Evolutionary conservation across 2,113 vertebrate genomes (phyloP), one percentile per base, ranked within the genome.

Genomic region (Rhinogobius similis): DNA sequence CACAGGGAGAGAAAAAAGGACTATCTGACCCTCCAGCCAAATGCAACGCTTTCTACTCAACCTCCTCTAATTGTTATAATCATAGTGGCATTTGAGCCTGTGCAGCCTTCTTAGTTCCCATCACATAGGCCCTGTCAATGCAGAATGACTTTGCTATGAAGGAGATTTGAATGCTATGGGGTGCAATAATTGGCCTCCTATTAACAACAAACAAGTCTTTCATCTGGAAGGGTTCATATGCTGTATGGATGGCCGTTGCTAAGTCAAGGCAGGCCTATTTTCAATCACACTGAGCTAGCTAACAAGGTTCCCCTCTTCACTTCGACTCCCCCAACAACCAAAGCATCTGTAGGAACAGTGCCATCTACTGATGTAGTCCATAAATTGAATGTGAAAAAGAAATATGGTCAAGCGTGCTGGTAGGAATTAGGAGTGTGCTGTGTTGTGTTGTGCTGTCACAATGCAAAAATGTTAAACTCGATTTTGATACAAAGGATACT

Each of bases 191-290:
- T 75, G 72, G 77, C 78, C 65, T 69, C 67, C 74, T 62, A 82
- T 88, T 86, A 84, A 88, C 82, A 90, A 89, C 82, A 90, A 90
- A 86, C 86, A 84, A 69, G 65, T 82, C 82, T 87, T 89, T 87
- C 81, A 86, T 86, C 84, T 70, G 38, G 64, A 58, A 43, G 41
- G 68, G 66, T 69, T 82, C 82, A 83, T 70, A 39, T 77, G 29
- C 58, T 61, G 20, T 61, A 70, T 68, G 71, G 71, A 85, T 62
- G 78, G 65, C 50, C 61, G 55, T 66, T 84, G 79, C 74, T 65
- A 79, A 74, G 76, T 82, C 79, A 72, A 87, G 79, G 81, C 83
- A 70, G 73, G 65, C 66, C 75, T 81, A 79, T 85, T 87, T 87
- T 81, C 71, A 79, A 72, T 76, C 78, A 80, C 56, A 73, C 44